Evolutionary conservation across 1,140 invertebrate species (phyloP).

Genomic region (Solenopsis invicta): DNA sequence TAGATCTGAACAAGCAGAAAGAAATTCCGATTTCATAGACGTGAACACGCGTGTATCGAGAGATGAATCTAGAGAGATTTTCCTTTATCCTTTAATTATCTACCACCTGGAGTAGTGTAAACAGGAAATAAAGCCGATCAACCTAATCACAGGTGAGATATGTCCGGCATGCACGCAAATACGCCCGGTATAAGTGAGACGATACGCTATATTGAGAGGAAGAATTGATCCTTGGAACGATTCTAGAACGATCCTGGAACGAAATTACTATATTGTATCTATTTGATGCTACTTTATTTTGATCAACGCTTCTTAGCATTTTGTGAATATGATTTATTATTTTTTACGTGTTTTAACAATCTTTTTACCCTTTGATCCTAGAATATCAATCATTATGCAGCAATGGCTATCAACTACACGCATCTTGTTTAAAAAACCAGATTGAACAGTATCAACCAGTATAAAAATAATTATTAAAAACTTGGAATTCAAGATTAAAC

Average conservation of each 20-base stretch:
- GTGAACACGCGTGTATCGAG: constrained; percentile 6
- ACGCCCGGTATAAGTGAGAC: constrained; percentile 19
- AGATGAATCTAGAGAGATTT: constrained; percentile 43
- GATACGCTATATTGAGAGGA: constrained; percentile 17
- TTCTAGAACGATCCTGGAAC: neutral
- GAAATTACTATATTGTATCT: constrained; percentile 25
- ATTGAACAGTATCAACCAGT: neutral
- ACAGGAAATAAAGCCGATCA: constrained; percentile 61
- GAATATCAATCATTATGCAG: constrained; percentile 31
- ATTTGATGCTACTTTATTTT: no score
- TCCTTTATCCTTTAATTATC: constrained; percentile 59
- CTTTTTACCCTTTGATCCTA: constrained; percentile 1
- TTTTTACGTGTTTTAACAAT: no score
- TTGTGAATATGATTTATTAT: no score
- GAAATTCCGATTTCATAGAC: neutral
- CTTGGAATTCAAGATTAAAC: neutral
- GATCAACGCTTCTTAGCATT: no score
- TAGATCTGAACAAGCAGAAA: neutral
- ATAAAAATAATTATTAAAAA: constrained; percentile 18
- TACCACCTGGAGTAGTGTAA: constrained; percentile 40
- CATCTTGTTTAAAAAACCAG: neutral
- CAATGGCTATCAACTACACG: neutral
- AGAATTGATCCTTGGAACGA: constrained; percentile 23
- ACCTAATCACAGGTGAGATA: constrained; percentile 39
- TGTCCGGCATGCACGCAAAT: constrained; percentile 8